Conservation (phyloP, 2,888 invertebrate genomes). For the Apotomis betuletana region DNA sequence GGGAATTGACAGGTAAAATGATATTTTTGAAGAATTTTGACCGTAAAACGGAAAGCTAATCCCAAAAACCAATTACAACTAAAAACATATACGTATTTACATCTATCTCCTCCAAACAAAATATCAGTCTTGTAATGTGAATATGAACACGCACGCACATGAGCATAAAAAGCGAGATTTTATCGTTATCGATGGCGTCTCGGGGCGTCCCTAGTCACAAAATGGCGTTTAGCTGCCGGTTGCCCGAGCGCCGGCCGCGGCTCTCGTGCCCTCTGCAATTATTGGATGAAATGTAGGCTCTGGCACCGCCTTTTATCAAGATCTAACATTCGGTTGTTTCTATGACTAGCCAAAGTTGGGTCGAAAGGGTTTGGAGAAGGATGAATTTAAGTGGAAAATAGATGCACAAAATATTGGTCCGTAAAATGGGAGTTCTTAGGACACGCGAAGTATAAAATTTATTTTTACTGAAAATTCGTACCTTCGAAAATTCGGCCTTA, state of each 20-base stretch:
- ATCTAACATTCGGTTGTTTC: slow-evolving; percentile 44
- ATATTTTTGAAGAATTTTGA: no score
- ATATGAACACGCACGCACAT: slow-evolving; percentile 7
- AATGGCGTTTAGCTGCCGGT: slow-evolving; percentile 59
- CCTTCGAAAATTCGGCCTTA: no score
- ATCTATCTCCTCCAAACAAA: slow-evolving; percentile 4
- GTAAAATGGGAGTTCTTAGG: no score
- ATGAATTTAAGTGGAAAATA: slow-evolving; percentile 2
- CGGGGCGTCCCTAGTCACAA: slow-evolving; percentile 57
- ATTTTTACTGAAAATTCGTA: no score
- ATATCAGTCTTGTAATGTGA: slow-evolving; percentile 1
- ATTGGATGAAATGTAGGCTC: slow-evolving; percentile 70
- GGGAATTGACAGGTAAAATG: no score
- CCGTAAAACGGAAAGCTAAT: no score
- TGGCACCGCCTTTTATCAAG: slow-evolving; percentile 63
- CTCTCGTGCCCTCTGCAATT: slow-evolving; percentile 67
- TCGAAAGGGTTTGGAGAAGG: slow-evolving; percentile 4
- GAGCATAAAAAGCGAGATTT: slow-evolving; percentile 44
- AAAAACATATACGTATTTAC: not conserved
- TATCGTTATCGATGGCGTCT: slow-evolving; percentile 45
- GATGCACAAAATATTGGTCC: not conserved
- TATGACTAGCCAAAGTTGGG: slow-evolving; percentile 36
- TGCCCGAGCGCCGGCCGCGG: slow-evolving; percentile 46
- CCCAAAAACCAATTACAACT: no score
- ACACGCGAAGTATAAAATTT: no score